Evolutionary conservation across 2,888 invertebrate species (phyloP).

Genomic region (Platycnemis pennipes): DNA sequence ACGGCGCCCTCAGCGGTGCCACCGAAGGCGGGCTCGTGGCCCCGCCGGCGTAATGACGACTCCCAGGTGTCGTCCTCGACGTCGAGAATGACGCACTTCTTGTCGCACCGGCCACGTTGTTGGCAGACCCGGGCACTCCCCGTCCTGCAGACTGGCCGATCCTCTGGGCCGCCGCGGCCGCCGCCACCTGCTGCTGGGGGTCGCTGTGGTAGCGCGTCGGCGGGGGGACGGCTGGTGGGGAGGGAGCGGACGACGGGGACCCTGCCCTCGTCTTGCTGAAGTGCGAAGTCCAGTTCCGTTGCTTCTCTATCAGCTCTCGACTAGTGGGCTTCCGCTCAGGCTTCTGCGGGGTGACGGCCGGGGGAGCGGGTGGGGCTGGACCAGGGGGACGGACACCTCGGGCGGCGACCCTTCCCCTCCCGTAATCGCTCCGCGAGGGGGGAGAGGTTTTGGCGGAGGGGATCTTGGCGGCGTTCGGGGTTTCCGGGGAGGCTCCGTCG

Average conservation of each 20-base stretch:
- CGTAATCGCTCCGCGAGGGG: slow-evolving; percentile 28
- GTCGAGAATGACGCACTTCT: slow-evolving; percentile 75
- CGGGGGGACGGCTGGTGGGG: slow-evolving; percentile 71
- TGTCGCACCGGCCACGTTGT: slow-evolving; percentile 77
- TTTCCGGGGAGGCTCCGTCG: slow-evolving; percentile 4
- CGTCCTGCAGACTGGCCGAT: slow-evolving; percentile 69
- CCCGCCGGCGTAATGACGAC: slow-evolving; percentile 72
- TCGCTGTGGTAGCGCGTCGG: slow-evolving; percentile 71
- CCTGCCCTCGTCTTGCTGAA: slow-evolving; percentile 86
- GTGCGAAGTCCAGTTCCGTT: slow-evolving; percentile 95
- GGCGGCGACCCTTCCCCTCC: slow-evolving; percentile 69
- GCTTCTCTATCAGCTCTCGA: slow-evolving; percentile 93
- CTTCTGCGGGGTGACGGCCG: slow-evolving; percentile 83
- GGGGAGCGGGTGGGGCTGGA: slow-evolving; percentile 41
- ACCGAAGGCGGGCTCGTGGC: slow-evolving; percentile 80
- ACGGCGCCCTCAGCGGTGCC: slow-evolving; percentile 80
- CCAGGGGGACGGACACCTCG: slow-evolving; percentile 65
- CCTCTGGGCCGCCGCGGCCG: slow-evolving; percentile 74
- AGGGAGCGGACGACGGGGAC: slow-evolving; percentile 79
- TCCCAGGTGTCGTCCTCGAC: slow-evolving; percentile 73
- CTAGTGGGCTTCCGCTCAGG: slow-evolving; percentile 91
- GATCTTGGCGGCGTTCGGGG: not conserved
- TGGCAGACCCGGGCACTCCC: slow-evolving; percentile 74
- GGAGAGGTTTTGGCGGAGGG: slow-evolving; percentile 72
- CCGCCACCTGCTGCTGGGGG: slow-evolving; percentile 76